These are phyloP conservation scores for Napeogenes inachia DNA, from an alignment of 2,888 invertebrate genomes.

Conservation along the genomic window DNA sequence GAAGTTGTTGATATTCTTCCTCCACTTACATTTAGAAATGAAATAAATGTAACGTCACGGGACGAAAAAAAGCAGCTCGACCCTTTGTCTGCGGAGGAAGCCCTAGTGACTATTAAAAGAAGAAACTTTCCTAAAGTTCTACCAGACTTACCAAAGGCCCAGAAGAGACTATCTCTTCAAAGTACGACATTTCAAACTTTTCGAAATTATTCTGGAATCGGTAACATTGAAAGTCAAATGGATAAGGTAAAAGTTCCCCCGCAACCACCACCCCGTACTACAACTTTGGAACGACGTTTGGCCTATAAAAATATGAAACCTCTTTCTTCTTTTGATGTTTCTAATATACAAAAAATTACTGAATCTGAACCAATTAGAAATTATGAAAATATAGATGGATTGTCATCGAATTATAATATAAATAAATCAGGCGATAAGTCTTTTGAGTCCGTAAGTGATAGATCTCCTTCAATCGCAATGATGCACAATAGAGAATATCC, in stretches of 20 bases:
- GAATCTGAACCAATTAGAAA: slow-evolving; percentile 43
- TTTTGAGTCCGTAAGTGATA: slow-evolving; percentile 42
- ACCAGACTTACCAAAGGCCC: slow-evolving; percentile 82
- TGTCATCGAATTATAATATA: slow-evolving; percentile 41
- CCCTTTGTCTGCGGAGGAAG: slow-evolving; percentile 81
- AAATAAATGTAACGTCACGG: slow-evolving; percentile 86
- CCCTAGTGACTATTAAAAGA: slow-evolving; percentile 83
- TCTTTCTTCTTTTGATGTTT: slow-evolving; percentile 58
- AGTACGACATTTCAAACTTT: slow-evolving; percentile 69
- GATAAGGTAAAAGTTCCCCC: slow-evolving; percentile 77
- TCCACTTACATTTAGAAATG: slow-evolving; percentile 71
- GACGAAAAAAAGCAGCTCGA: slow-evolving; percentile 68
- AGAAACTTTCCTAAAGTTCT: slow-evolving; percentile 91
- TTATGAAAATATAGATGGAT: slow-evolving; percentile 61
- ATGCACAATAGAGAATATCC: slow-evolving; percentile 49
- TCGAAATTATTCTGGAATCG: slow-evolving; percentile 45
- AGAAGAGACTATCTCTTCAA: slow-evolving; percentile 82
- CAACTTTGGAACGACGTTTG: slow-evolving; percentile 80
- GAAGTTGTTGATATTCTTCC: slow-evolving; percentile 58
- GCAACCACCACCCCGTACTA: slow-evolving; percentile 85
- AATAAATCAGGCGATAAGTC: slow-evolving; percentile 41
- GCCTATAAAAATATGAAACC: slow-evolving; percentile 64
- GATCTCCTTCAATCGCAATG: slow-evolving; percentile 32
- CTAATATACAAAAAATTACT: slow-evolving; percentile 43
- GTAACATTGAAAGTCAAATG: slow-evolving; percentile 48